Base-by-base conservation (phyloP, 2,113 vertebrate genomes). In the Epinephelus lanceolatus region DNA sequence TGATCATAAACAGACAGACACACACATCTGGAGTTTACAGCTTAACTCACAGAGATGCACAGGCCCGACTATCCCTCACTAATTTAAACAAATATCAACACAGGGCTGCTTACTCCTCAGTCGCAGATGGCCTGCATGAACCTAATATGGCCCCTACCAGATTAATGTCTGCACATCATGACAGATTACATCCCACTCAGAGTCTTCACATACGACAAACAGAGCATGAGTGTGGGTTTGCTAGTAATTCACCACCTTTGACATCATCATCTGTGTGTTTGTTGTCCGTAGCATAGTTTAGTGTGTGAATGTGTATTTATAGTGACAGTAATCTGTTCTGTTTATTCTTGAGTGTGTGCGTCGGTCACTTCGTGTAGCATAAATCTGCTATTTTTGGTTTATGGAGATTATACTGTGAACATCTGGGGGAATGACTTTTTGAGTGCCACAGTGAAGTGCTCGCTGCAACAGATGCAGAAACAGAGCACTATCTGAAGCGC, bases 11-110 rank as follows among this genome's bases (percentile, higher is more conserved):
- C 78, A 66, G 72, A 59, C 53, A 76, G 52, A 77, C 84, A 65
- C 56, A 84, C 76, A 80, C 74, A 89, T 71, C 77, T 89, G 71
- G 74, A 85, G 61, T 84, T 69, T 81, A 75, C 71, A 71, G 80
- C 57, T 83, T 83, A 66, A 72, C 55, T 79, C 67, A 37, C 63
- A 37, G 30, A 83, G 68, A 45, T 57, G 18, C 55, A 10, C 47
- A 60, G 37, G 9, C 49, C 33, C 6, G 21, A 52, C 71, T 13
- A 19, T 67, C 70, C 17, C 76, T 72, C 63, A 72, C 45, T 51
- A 21, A 71, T 66, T 83, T 61, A 75, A 82, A 75, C 12, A 85
- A 84, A 78, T 56, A 51, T 53, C 49, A 73, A 83, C 68, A 81
- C 23, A 42, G 60, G 30, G 40, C 25, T 1, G 14, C 6, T 82